Percentiles rank a stretch among this genome's conserved stretches.
Conservation (phyloP, 2,888 invertebrate genomes). For the Callinectes sapidus region DNA sequence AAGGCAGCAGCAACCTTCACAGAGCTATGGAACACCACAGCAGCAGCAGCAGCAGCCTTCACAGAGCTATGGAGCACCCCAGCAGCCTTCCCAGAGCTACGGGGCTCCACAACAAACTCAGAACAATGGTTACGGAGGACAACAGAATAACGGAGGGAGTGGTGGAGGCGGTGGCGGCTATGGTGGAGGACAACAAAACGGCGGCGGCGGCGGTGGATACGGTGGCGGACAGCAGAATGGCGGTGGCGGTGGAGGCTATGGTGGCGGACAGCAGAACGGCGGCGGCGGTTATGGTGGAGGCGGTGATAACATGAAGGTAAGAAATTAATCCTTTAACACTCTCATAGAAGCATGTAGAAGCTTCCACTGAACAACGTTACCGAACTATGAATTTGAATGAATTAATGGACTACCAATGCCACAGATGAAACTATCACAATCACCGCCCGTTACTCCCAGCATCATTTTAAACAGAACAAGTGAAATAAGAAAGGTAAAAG, state of each 20-base stretch:
- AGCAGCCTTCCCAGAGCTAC: conserved; percentile 43
- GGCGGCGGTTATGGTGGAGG: conserved; percentile 32
- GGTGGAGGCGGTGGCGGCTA: not conserved
- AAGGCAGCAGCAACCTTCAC: conserved; percentile 40
- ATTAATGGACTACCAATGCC: not conserved
- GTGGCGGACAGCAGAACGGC: not conserved
- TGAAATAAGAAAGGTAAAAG: not conserved
- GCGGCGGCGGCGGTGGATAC: not conserved
- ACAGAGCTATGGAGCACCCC: conserved; percentile 48
- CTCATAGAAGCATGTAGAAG: not conserved
- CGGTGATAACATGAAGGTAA: conserved; percentile 50
- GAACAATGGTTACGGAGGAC: not conserved
- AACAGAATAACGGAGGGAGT: conserved; percentile 1
- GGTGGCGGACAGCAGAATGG: conserved; percentile 26
- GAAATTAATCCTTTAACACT: not conserved
- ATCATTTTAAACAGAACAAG: not conserved
- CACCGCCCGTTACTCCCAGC: not conserved
- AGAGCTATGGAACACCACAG: conserved; percentile 50
- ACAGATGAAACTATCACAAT: not conserved
- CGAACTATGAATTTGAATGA: not conserved
- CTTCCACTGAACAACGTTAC: not conserved
- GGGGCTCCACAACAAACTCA: not conserved
- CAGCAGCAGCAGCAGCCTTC: conserved; percentile 42
- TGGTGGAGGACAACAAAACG: conserved; percentile 4
- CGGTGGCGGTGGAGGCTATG: not conserved